Conservation (phyloP, 2,888 invertebrate genomes). For the Drosophila differens region DNA sequence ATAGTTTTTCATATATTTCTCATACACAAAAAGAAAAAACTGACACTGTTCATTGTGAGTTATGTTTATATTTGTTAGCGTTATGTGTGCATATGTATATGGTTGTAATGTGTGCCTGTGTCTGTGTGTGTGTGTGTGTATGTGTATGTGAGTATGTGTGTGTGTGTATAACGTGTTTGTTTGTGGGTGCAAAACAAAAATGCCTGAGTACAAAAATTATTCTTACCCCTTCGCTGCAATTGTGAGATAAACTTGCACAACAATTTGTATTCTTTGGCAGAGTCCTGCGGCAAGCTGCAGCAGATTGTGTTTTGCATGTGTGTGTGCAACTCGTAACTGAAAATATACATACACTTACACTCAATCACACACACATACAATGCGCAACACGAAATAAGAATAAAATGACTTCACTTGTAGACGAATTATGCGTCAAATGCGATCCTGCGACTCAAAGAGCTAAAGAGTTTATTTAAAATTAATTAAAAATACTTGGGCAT, state of each 20-base stretch:
- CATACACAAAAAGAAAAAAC: conserved; percentile 9
- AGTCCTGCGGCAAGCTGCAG: conserved; percentile 52
- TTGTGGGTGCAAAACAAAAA: conserved; percentile 25
- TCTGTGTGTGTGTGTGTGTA: not conserved
- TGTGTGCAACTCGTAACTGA: conserved; percentile 23
- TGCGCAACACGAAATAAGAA: conserved; percentile 3
- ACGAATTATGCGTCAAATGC: conserved; percentile 74
- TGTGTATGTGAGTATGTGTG: not conserved
- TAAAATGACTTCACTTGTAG: conserved; percentile 39
- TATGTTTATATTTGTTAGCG: conserved; percentile 10
- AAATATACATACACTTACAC: conserved; percentile 18
- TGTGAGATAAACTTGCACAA: conserved; percentile 52
- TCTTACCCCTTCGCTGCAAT: conserved; percentile 44
- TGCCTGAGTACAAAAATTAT: conserved; percentile 31
- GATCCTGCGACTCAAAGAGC: conserved; percentile 68
- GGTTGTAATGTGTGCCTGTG: not conserved
- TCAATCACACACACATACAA: conserved; percentile 1
- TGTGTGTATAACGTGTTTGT: not conserved
- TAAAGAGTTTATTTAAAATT: conserved; percentile 68
- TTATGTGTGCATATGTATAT: not conserved
- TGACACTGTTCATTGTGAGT: conserved; percentile 42
- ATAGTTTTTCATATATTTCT: conserved; percentile 39
- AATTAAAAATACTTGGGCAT: conserved; percentile 26
- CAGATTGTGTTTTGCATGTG: conserved; percentile 4
- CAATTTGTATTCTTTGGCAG: conserved; percentile 54